Evolutionary conservation across 2,113 vertebrate species (phyloP), one percentile per base, ranked within the genome.

Genomic region (Myotis brandtii): DNA sequence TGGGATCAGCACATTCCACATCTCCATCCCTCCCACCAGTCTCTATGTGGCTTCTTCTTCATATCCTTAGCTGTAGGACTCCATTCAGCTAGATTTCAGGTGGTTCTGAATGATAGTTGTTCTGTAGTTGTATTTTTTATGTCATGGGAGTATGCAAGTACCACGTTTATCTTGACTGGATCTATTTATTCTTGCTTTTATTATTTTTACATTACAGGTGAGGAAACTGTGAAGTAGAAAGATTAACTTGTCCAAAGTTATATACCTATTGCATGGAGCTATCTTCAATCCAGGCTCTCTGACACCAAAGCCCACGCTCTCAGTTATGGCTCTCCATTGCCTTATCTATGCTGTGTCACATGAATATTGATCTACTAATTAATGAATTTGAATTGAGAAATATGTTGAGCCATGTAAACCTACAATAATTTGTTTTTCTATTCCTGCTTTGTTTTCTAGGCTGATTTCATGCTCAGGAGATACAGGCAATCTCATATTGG

Each of bases 401-500:
- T 27, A 30, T 10, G 34, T 43, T 30, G 43, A 93, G 32, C 67
- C 64, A 73, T 83, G 12, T 56, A 81, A 86, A 86, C 23, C 66
- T 54, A 23, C 34, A 76, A n/a, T 16, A 52, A 52, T 40, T 96
- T 80, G 11, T 86, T 91, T 95, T 91, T 90, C 72, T 93, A 40
- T 62, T 77, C 81, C 9, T 94, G 92, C n/a, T 97, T 96, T 76
- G 11, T 14, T 97, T 96, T 77, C 37, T 97, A 99, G 99, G 96
- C 94, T 99, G 80, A 98, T 90, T 73, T 77, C 99, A 95, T 98
- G 97, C 70, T 97, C 96, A 40, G 98, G 79, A 59, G 98, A 98
- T 7, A 43, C 94, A 89, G 98, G 97, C 83, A 96, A 92, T 67
- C 95, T 99, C 80, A 96, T 98, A 12, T 76, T 99, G 52, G 97